Evolutionary conservation across 1,140 invertebrate species (phyloP).

Genomic region (Philaenus spumarius): DNA sequence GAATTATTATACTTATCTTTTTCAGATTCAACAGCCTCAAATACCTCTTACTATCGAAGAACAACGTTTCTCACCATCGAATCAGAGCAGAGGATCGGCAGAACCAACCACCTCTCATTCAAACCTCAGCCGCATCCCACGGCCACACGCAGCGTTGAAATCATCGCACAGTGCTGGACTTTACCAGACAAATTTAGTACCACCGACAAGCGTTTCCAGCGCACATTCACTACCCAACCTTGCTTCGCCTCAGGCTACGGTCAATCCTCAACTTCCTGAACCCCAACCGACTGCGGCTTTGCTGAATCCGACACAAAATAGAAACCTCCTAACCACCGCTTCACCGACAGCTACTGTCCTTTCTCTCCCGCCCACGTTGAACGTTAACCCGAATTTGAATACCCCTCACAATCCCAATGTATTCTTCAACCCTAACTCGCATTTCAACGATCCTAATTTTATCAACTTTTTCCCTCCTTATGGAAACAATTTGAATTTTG

Average conservation of each 20-base stretch:
- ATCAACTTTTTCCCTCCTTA: constrained; percentile 20
- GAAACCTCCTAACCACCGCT: constrained; percentile 31
- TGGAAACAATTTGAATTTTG: constrained; percentile 28
- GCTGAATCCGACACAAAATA: not conserved
- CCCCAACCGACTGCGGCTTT: not conserved
- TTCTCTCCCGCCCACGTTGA: constrained; percentile 36
- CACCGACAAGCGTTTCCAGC: constrained; percentile 35
- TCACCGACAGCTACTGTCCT: constrained; percentile 37
- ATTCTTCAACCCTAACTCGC: constrained; percentile 15
- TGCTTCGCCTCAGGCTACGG: constrained; percentile 31
- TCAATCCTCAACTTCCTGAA: constrained; percentile 28
- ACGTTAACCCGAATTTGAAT: constrained; percentile 29
- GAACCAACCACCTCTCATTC: not conserved
- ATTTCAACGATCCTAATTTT: constrained; percentile 17
- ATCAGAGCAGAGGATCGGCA: constrained; percentile 20
- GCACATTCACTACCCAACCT: constrained; percentile 28
- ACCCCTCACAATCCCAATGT: constrained; percentile 10
- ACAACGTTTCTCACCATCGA: no score
- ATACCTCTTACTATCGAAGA: no score
- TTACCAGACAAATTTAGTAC: constrained; percentile 23
- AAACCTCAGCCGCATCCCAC: not conserved
- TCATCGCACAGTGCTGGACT: constrained; percentile 16
- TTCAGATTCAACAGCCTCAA: not conserved
- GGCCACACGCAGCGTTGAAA: constrained; percentile 28
- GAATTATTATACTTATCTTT: not conserved